phyloP scores from a whole-genome alignment of 2,888 invertebrate species.

The Latrodectus hesperus region DNA sequence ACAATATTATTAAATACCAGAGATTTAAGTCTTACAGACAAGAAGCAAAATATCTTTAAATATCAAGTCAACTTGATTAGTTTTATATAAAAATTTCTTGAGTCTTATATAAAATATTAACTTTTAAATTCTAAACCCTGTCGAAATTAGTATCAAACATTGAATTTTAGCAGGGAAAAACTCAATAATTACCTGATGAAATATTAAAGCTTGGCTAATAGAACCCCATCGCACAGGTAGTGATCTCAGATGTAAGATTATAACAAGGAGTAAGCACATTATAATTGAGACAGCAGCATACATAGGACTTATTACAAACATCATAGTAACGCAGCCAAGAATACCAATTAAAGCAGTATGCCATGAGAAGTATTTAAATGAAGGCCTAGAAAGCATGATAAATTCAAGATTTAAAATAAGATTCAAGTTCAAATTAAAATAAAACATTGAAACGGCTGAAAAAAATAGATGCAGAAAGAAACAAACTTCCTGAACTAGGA shows the following conservation, averaged over 20 bases:
- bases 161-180: no score
- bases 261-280: conserved; percentile 87
- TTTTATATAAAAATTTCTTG: no score
- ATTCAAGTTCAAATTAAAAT: background rate
- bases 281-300: conserved; percentile 92
- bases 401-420: background rate
- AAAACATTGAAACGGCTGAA: no score
- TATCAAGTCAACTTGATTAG: no score
- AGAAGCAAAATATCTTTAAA: no score
- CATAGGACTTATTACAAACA: conserved; percentile 94
- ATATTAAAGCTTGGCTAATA: conserved; percentile 98
- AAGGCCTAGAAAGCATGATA: conserved; percentile 81
- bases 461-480: background rate
- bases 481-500: background rate
- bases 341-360: conserved; percentile 91
- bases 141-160: no score
- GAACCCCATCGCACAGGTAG: conserved; percentile 96
- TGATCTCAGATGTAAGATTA: conserved; percentile 88
- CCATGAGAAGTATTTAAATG: conserved; percentile 97
- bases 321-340: conserved; percentile 89
- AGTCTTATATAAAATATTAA: no score
- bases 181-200: conserved; percentile 86
- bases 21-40: no score
- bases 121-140: no score
- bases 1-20: no score